Evolutionary conservation across 2,888 invertebrate genomes (phyloP).

Genomic region (Muschampia plurimacula): DNA sequence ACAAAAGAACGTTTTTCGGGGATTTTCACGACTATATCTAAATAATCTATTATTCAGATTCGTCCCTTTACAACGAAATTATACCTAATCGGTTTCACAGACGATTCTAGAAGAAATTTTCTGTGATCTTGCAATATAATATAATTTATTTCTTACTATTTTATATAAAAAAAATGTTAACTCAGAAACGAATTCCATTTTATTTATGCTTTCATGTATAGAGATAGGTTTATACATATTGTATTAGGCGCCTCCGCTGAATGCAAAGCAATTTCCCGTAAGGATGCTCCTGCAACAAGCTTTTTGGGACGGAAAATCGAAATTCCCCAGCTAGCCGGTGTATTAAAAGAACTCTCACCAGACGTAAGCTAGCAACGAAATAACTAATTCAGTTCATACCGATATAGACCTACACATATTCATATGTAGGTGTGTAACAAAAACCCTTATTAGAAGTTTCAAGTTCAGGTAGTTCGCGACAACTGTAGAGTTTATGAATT

Average conservation of each 20-base stretch:
- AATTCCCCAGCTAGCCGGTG: background rate
- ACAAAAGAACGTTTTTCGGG: slow-evolving; percentile 23
- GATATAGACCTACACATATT: no score
- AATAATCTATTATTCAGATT: slow-evolving; percentile 9
- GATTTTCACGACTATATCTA: slow-evolving; percentile 8
- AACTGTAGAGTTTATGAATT: no score
- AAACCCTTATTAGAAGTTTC: no score
- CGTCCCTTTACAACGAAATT: background rate
- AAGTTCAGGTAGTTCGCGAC: no score
- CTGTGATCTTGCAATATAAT: background rate
- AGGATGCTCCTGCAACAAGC: slow-evolving; percentile 26
- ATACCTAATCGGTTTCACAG: background rate
- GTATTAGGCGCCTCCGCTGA: slow-evolving; percentile 2
- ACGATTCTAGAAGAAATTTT: background rate
- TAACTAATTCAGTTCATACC: no score
- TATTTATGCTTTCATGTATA: slow-evolving; percentile 5
- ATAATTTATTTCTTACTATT: background rate
- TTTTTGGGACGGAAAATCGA: slow-evolving; percentile 18
- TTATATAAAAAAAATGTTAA: background rate
- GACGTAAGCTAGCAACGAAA: no score
- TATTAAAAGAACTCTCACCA: no score
- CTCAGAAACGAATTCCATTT: background rate
- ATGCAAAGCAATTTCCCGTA: slow-evolving; percentile 28
- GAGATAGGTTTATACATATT: background rate
- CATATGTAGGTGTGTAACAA: no score